Evolutionary conservation across 2,888 invertebrate genomes (phyloP).

Genomic region (Crossocerus cetratus): DNA sequence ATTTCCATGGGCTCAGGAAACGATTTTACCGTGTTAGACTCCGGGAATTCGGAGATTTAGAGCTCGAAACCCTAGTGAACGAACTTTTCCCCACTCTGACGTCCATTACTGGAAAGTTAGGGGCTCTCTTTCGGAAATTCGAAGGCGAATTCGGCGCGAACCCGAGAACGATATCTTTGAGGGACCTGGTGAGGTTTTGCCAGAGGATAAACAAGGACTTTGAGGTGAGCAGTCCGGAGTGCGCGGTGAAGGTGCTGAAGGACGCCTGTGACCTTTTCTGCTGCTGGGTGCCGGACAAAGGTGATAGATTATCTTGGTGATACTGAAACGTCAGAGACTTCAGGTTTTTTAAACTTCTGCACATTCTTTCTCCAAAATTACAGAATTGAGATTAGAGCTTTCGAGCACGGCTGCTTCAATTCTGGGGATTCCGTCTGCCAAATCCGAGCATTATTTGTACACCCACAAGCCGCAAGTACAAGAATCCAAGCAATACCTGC

Average conservation of each 20-base stretch:
- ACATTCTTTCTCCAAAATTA: neutral
- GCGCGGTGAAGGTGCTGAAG: conserved; percentile 86
- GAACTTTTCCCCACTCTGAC: neutral
- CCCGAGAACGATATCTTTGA: conserved; percentile 85
- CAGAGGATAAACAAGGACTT: conserved; percentile 86
- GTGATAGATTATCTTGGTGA: conserved; percentile 56
- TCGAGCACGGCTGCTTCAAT: neutral
- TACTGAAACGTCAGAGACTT: neutral
- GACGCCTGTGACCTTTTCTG: conserved; percentile 96
- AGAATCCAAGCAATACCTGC: neutral
- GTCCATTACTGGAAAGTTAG: neutral
- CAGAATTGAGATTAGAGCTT: neutral
- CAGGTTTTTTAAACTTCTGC: too few relatives aligned
- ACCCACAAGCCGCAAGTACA: neutral
- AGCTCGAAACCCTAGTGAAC: neutral
- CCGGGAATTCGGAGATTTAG: neutral
- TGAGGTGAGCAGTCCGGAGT: conserved; percentile 84
- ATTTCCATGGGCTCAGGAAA: neutral
- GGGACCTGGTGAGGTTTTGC: conserved; percentile 96
- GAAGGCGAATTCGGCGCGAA: conserved; percentile 69
- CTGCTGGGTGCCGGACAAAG: conserved; percentile 82
- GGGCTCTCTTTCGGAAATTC: neutral
- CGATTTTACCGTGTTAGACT: neutral
- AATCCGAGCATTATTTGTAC: neutral
- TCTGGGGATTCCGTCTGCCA: neutral